A percentile compares a stretch with the other conserved stretches of the same genome.
Evolutionary conservation across 23 tunicate species (phyloP).

Genomic region (Trididemnum nubilum): DNA sequence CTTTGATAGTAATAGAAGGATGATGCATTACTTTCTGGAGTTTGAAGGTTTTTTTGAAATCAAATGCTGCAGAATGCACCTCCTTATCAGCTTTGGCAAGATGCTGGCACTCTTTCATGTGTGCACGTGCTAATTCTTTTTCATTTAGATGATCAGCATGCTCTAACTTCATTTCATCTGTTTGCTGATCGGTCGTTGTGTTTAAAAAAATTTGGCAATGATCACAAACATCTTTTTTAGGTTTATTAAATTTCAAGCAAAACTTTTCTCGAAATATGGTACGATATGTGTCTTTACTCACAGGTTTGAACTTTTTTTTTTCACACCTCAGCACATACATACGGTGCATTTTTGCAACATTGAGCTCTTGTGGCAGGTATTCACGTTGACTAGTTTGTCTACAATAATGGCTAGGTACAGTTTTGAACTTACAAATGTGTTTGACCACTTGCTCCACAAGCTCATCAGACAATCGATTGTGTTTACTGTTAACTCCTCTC

Average conservation of each 20-base stretch:
- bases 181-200: background rate
- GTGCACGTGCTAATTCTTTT: background rate
- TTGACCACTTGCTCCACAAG: background rate
- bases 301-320: background rate
- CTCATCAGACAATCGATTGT: background rate
- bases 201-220: background rate
- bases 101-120: background rate
- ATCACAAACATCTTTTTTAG: background rate
- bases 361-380: background rate
- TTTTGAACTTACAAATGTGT: background rate
- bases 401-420: background rate
- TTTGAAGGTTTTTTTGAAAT: background rate
- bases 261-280: background rate
- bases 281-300: background rate
- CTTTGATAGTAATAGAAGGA: background rate
- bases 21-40: background rate
- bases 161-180: background rate
- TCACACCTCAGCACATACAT: background rate
- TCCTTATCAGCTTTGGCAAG: background rate
- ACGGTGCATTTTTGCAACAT: background rate
- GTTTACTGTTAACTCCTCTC: background rate
- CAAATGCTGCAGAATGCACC: background rate
- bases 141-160: background rate
- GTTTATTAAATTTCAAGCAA: background rate
- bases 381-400: background rate